These are phyloP conservation scores for Microchirus variegatus DNA, from an alignment of 2,797 vertebrate species.

Conservation along the genomic window DNA sequence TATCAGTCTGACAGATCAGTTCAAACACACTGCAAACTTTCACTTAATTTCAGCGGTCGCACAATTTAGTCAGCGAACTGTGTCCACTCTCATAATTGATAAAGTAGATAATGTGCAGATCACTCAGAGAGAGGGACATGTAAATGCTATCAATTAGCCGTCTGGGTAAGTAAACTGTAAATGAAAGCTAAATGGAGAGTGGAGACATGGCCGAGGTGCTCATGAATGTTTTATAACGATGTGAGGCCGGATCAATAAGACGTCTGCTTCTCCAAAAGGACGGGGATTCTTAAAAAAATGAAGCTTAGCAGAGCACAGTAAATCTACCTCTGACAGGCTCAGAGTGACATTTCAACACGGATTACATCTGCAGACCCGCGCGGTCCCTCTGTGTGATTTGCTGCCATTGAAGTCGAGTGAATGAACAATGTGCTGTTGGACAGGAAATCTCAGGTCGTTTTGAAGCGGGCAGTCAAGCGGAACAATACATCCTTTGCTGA, in stretches of 20 bases:
- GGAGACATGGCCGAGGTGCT: slow-evolving; percentile 1
- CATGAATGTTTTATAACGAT: slow-evolving; percentile 55
- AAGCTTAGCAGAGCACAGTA: slow-evolving; percentile 21
- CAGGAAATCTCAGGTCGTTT: slow-evolving; percentile 34
- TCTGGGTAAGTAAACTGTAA: slow-evolving; percentile 39
- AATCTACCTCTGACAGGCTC: slow-evolving; percentile 51
- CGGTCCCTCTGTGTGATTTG: slow-evolving; percentile 46
- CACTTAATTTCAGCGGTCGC: slow-evolving; percentile 50
- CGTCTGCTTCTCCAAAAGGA: slow-evolving; percentile 19
- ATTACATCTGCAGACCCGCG: slow-evolving; percentile 37
- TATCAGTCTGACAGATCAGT: slow-evolving; percentile 48
- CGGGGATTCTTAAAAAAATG: slow-evolving; percentile 22
- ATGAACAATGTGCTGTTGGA: slow-evolving; percentile 37
- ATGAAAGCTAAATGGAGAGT: slow-evolving; percentile 43
- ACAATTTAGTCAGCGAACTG: slow-evolving; percentile 51
- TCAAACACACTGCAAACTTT: slow-evolving; percentile 48
- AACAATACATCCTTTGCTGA: slow-evolving; percentile 62
- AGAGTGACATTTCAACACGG: slow-evolving; percentile 59
- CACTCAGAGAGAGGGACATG: slow-evolving; percentile 31
- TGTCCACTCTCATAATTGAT: slow-evolving; percentile 55
- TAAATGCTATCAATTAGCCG: slow-evolving; percentile 50
- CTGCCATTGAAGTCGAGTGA: slow-evolving; percentile 40
- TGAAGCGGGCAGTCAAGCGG: slow-evolving; percentile 41
- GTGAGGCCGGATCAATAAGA: slow-evolving; percentile 52
- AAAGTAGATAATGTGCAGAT: slow-evolving; percentile 41